Evolutionary conservation across 2,888 invertebrate species (phyloP), one percentile per base, ranked within the genome.

Genomic region (Archips crataeganus): DNA sequence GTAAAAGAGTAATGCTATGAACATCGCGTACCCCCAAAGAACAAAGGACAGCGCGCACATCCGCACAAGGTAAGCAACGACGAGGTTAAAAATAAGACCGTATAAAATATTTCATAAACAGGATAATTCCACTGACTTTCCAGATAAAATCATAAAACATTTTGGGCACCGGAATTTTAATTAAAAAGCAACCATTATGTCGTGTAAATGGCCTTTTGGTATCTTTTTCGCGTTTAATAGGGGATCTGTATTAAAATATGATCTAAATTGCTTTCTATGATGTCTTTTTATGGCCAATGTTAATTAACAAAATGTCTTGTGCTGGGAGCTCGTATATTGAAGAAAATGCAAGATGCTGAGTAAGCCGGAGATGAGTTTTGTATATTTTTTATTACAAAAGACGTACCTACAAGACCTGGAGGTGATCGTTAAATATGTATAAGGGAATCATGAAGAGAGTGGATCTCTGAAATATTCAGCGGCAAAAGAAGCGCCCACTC

Each of bases 351-450:
- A 60, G 10, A 62, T 39, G 23, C 32, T 36, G 49, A 39, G 23
- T 32, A 54, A 72, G n/a, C 23, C 49, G 42, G n/a, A 51, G 15
- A 49, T 23, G 36, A 23, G 65, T 39, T 51, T 47, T 47, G n/a
- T 68, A 62, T 75, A 32, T 69, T 74, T 70, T 66, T 73, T 76
- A 74, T 67, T 78, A 69, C n/a, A 51, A 51, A 32, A 71, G 71
- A 68, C 68, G 71, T 23, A 23, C 68, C 70, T 23, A 23, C 77
- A 79, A 75, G 80, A 82, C 80, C 79, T 83, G 80, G 77, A 80
- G 81, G 62, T 77, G 77, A 69, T 81, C 80, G 77, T 86, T 84
- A 85, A 85, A 85, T 84, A 87, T 87, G 84, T 84, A 87, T 84
- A 79, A 84, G 77, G 82, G 80, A 80, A 84, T 84, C 84, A 87